Evolutionary conservation across 2,797 vertebrate genomes (phyloP), one percentile per base, ranked within the genome.

Genomic region (Gallinago stenura): DNA sequence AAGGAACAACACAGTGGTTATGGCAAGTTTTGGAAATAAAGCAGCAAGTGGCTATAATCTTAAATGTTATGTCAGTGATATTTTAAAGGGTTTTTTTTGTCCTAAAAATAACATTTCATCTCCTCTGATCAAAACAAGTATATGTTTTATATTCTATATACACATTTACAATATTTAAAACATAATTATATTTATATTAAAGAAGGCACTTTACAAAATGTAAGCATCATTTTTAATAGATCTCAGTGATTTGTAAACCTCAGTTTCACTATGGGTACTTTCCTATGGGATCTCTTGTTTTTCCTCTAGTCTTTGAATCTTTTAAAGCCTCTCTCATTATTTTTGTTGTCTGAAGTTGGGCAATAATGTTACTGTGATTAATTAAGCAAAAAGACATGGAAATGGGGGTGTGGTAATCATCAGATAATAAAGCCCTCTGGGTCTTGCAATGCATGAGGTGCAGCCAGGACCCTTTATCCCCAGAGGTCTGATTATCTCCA

Each of bases 291-390:
- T 93, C 19, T 33, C 97, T 97, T 98, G 97, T 97, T 98, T 98
- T 98, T 97, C 96, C 89, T 13, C 71, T 90, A 96, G 97, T 97
- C 98, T 98, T 98, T 98, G 98, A 98, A 98, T 98, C 96, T 97
- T 98, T 98, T 96, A 97, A 97, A 98, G 96, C 94, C 93, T 94
- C 95, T 97, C 97, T 98, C 98, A 98, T 98, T 98, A 98, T 98
- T 98, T 97, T 98, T 98, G 98, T 98, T 98, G 97, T 98, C 98
- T 98, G 98, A 98, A 98, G 97, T 98, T 96, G 97, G 95, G 97
- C 97, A 98, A 97, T 97, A 97, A 97, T 90, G 33, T 98, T 97
- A 97, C 97, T 98, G 95, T 98, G 98, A 98, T 98, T 98, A 98
- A 98, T 98, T 98, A 98, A 98, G 98, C 97, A 98, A 98, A 98